phyloP scores from a whole-genome alignment of 2,113 vertebrate species.

The Tursiops truncatus region DNA sequence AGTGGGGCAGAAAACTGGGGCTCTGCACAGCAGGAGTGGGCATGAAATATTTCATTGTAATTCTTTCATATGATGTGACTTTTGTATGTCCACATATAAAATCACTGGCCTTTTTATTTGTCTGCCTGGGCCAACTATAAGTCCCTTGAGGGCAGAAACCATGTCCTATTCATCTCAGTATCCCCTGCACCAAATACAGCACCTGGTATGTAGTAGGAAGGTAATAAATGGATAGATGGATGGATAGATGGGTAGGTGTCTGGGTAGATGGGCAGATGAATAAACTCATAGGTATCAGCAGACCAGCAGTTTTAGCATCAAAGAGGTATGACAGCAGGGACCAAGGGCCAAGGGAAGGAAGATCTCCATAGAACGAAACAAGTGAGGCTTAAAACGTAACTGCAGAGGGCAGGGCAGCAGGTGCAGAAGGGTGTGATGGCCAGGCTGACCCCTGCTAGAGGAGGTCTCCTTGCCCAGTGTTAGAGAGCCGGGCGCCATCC shows the following conservation, averaged over 20 bases:
- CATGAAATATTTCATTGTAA: background rate
- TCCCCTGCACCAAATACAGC: background rate
- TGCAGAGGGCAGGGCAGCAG: background rate
- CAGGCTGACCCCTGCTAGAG: background rate
- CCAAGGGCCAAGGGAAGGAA: background rate
- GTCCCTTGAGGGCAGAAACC: background rate
- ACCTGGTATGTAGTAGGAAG: background rate
- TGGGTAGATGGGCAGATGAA: background rate
- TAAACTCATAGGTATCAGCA: background rate
- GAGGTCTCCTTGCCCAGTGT: background rate
- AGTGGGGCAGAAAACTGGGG: background rate
- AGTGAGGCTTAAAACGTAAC: background rate
- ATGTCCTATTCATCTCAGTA: background rate
- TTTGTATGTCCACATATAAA: background rate
- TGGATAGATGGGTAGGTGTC: background rate
- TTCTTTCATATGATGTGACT: background rate
- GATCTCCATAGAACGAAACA: background rate
- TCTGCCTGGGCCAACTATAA: background rate
- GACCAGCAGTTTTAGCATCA: background rate
- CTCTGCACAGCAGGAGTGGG: background rate
- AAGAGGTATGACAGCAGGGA: background rate
- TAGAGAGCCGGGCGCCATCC: background rate
- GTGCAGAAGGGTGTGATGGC: background rate
- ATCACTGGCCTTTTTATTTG: background rate
- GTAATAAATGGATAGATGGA: background rate